Conservation (phyloP, 1,140 invertebrate species). For the Micrasema longulum region DNA sequence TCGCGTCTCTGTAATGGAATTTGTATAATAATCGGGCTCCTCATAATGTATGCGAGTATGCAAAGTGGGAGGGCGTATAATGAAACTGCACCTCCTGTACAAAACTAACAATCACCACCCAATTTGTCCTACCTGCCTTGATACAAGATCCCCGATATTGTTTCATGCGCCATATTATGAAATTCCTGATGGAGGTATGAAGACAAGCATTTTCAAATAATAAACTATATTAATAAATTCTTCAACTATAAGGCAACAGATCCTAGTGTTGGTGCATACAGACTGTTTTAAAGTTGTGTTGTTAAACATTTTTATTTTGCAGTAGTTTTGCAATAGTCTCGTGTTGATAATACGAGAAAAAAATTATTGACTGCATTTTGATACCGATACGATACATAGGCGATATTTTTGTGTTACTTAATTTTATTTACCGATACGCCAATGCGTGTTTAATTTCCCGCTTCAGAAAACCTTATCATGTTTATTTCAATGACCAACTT, state of each 20-base stretch:
- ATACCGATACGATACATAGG: too few species aligned
- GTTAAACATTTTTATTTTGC: too few species aligned
- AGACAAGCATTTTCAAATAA: slow-evolving; percentile 29
- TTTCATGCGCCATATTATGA: slow-evolving; percentile 29
- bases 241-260: not conserved
- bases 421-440: too few species aligned
- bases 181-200: slow-evolving; percentile 15
- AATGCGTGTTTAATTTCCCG: too few species aligned
- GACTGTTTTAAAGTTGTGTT: too few species aligned
- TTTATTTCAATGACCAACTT: too few species aligned
- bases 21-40: slow-evolving; percentile 53
- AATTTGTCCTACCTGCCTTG: slow-evolving; percentile 4
- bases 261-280: too few species aligned
- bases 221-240: not conserved
- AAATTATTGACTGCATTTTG: too few species aligned
- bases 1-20: slow-evolving; percentile 52
- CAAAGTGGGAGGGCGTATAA: slow-evolving; percentile 38
- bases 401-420: too few species aligned
- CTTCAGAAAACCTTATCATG: too few species aligned
- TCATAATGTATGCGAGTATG: slow-evolving; percentile 35
- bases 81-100: slow-evolving; percentile 48
- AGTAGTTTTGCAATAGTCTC: too few species aligned
- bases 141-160: slow-evolving; percentile 11
- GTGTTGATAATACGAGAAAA: too few species aligned
- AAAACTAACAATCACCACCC: slow-evolving; percentile 31